These are phyloP conservation scores for Ceratotherium simum DNA, from an alignment of 2,113 vertebrate species.

Conservation along the genomic window DNA sequence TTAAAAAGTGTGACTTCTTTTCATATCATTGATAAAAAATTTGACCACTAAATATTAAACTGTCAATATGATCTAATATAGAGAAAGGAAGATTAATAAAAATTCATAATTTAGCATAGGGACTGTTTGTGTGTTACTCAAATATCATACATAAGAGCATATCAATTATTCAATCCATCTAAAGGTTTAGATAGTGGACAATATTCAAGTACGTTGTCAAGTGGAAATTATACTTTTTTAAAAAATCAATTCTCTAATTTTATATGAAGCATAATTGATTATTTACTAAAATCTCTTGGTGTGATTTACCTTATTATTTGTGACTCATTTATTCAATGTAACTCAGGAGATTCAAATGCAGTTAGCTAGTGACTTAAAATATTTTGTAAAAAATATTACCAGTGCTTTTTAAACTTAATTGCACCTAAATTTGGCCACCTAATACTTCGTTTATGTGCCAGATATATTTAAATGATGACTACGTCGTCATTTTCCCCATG, in stretches of 20 bases:
- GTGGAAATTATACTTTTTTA: background rate
- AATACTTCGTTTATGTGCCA: background rate
- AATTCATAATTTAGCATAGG: background rate
- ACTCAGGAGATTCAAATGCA: background rate
- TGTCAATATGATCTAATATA: background rate
- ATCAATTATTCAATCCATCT: background rate
- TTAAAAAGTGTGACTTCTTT: background rate
- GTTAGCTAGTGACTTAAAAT: background rate
- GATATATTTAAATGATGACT: background rate
- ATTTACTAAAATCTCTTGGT: background rate
- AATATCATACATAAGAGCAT: background rate
- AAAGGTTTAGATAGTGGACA: background rate
- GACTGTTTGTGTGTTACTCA: background rate
- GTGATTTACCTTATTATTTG: background rate
- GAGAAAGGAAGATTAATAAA: background rate
- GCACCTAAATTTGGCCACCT: background rate
- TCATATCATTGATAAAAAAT: background rate
- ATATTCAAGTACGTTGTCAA: background rate
- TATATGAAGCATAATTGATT: background rate
- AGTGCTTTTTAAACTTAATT: background rate
- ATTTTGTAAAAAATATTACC: background rate
- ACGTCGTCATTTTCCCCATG: background rate
- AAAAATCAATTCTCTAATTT: background rate
- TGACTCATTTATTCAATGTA: background rate
- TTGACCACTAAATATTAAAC: background rate